phyloP scores from a whole-genome alignment of 2,888 invertebrate genomes.

The Tenthredo amoena region DNA sequence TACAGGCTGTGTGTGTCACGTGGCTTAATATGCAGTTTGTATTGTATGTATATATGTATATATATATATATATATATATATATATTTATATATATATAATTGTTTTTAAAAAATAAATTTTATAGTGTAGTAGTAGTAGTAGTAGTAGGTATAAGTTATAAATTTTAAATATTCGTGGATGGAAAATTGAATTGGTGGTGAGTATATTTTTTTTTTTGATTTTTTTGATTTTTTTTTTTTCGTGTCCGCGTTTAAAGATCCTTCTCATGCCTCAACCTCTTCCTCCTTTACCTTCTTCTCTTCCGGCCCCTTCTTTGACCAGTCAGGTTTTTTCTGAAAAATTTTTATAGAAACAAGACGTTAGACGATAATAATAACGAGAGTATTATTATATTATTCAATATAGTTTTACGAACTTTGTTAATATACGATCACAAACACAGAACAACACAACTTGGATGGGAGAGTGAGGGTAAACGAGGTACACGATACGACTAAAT shows the following conservation, averaged over 20 bases:
- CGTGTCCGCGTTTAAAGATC: constrained; percentile 60
- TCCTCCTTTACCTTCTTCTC: constrained; percentile 93
- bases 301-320: constrained; percentile 93
- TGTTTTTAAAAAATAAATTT: constrained; percentile 14
- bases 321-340: constrained; percentile 95
- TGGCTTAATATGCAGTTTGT: background rate
- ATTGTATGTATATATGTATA: constrained; percentile 3
- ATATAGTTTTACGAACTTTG: background rate
- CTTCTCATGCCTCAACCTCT: constrained; percentile 90
- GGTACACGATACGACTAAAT: background rate
- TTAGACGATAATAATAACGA: background rate
- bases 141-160: background rate
- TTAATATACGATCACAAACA: constrained; percentile 36
- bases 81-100: background rate
- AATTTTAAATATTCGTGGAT: background rate
- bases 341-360: constrained; percentile 57
- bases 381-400: background rate
- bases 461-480: background rate
- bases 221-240: background rate
- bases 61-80: background rate
- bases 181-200: background rate
- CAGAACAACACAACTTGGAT: constrained; percentile 19
- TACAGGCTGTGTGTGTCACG: background rate
- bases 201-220: background rate
- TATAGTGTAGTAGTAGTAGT: background rate